Evolutionary conservation across 2,888 invertebrate species (phyloP).

Genomic region (Drosophila flavopinicola): DNA sequence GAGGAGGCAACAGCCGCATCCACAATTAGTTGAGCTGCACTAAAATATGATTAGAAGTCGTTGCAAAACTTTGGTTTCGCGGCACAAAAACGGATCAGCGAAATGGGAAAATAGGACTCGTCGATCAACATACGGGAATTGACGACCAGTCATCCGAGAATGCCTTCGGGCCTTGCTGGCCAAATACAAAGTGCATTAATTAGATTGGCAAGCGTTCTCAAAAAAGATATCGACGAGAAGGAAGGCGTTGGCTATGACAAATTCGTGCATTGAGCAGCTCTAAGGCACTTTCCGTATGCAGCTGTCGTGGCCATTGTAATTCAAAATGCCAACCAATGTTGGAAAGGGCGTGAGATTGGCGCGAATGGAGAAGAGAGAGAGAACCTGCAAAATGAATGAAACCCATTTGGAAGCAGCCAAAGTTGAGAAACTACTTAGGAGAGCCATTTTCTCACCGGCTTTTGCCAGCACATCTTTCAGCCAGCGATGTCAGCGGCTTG

Average conservation of each 20-base stretch:
- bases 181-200: slow-evolving; percentile 49
- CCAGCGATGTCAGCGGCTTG: slow-evolving; percentile 49
- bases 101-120: slow-evolving; percentile 17
- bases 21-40: slow-evolving; percentile 68
- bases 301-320: slow-evolving; percentile 35
- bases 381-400: slow-evolving; percentile 44
- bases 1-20: slow-evolving; percentile 25
- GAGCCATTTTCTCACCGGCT: slow-evolving; percentile 12
- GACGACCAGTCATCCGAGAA: slow-evolving; percentile 11
- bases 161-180: slow-evolving; percentile 21
- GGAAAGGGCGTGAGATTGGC: background rate
- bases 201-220: slow-evolving; percentile 40
- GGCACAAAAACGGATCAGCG: too few relatives aligned
- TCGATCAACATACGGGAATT: slow-evolving; percentile 13
- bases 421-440: slow-evolving; percentile 33
- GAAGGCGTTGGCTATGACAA: slow-evolving; percentile 39
- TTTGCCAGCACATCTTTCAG: slow-evolving; percentile 36
- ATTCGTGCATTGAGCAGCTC: slow-evolving; percentile 38
- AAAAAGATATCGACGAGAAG: slow-evolving; percentile 27
- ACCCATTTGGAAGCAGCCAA: slow-evolving; percentile 18
- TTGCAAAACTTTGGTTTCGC: slow-evolving; percentile 28
- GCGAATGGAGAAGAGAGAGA: slow-evolving; percentile 10
- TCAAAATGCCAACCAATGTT: slow-evolving; percentile 21
- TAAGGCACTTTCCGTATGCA: slow-evolving; percentile 5
- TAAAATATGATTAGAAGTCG: slow-evolving; percentile 74